Base-by-base conservation (phyloP, 1,140 invertebrate genomes). In the Trichonephila inaurata region DNA sequence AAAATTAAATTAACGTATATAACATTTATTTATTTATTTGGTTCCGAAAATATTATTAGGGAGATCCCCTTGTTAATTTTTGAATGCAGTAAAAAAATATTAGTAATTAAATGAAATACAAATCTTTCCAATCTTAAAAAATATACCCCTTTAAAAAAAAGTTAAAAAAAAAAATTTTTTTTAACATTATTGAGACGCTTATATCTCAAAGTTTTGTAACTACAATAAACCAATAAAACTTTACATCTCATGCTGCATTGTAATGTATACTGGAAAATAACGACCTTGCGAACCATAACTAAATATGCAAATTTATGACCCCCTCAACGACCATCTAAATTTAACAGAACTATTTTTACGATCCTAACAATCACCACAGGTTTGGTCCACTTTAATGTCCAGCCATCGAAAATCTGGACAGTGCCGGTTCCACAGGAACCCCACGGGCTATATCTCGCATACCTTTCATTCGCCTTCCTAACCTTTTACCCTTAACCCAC, bases 401-500 rank as follows among this genome's bases (percentile, higher is more conserved):
- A 40, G 72, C 28, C 33, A 77, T 28, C 33, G 28, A 77, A 33
- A 33, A 33, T 77, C 14, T 19, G 72, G 72, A 77, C 72, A 28
- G 28, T 40, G 72, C 69, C 14, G 72, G 72, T 77, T 21, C 5
- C 24, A 33, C 58, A 85, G 51, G 58, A 28, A 24, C 83, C 72
- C 44, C 44, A 85, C 28, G 72, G 69, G 24, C 21, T 58, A 24
- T 7, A 8, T 14, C 58, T 85, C 60, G 86, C 86, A 88, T 88
- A 81, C 89, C 69, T 91, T 6, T 24, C 89, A 33, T 28, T 87
- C 66, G 33, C 19, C 51, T 89, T 89, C 64, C 28, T 92, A 92
- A 92, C 91, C 91, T 92, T 92, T 69, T 87, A 92, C 91, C 81
- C 91, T 87, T 87, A 92, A 92, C 91, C 91, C 64, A 92, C 83